A percentile compares a stretch with the other conserved stretches of the same genome.
phyloP scores from a whole-genome alignment of 2,113 vertebrate genomes.

The Ciconia boyciana region DNA sequence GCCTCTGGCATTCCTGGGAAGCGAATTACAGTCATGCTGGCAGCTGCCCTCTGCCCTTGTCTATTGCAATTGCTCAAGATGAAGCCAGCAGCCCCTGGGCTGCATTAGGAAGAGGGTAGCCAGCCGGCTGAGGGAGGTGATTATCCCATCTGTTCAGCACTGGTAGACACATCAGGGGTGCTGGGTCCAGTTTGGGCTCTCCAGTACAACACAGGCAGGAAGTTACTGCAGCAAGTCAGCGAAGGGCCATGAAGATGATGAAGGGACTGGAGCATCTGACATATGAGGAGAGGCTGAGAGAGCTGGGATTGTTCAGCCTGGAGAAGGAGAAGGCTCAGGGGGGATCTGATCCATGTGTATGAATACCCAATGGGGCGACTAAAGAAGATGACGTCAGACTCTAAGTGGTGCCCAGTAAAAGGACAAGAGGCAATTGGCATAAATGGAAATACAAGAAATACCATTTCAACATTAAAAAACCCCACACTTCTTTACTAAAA shows the following conservation, averaged over 20 bases:
- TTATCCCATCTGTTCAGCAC: not conserved
- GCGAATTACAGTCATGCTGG: not conserved
- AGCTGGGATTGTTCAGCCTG: not conserved
- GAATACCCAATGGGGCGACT: not conserved
- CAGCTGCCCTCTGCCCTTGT: slow-evolving; percentile 41
- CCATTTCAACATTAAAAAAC: not conserved
- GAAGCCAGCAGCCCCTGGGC: slow-evolving; percentile 1
- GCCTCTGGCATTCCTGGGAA: not conserved
- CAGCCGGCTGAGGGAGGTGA: not conserved
- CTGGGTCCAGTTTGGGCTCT: not conserved
- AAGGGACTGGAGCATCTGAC: not conserved
- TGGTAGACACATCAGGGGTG: not conserved
- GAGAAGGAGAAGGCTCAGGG: not conserved
- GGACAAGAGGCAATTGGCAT: not conserved
- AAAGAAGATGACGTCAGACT: not conserved
- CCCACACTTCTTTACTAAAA: not conserved
- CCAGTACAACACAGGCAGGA: not conserved
- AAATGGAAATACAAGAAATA: not conserved
- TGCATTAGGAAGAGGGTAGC: not conserved
- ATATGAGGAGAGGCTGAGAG: not conserved
- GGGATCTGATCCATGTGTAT: not conserved
- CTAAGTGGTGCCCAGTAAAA: not conserved
- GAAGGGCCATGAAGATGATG: not conserved
- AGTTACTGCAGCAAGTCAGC: not conserved
- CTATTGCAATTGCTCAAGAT: slow-evolving; percentile 17